phyloP scores from a whole-genome alignment of 2,113 vertebrate species.

The Apaloderma vittatum region DNA sequence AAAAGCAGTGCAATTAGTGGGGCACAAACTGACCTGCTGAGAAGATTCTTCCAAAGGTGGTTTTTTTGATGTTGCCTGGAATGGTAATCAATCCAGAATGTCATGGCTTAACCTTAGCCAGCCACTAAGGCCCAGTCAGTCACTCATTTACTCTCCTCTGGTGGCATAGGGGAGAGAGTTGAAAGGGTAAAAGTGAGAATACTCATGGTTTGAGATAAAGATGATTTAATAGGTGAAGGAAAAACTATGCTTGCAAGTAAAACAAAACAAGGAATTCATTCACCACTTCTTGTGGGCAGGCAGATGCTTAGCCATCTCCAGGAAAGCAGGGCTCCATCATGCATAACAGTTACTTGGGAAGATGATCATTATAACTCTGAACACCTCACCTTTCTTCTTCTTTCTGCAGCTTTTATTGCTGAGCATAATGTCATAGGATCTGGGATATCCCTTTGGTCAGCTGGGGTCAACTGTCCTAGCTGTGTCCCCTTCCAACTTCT shows the following conservation, averaged over 20 bases:
- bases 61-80: neutral
- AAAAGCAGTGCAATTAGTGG: neutral
- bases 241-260: fast-evolving
- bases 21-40: neutral
- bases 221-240: neutral
- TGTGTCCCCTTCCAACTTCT: neutral
- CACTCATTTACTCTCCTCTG: fast-evolving
- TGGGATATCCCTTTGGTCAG: neutral
- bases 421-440: neutral
- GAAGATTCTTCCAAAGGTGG: neutral
- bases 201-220: neutral
- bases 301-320: neutral
- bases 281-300: fast-evolving
- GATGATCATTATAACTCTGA: neutral
- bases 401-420: neutral
- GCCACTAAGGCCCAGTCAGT: neutral
- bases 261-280: neutral
- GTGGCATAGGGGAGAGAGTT: neutral
- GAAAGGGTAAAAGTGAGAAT: neutral
- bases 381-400: neutral
- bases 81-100: neutral
- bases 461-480: neutral
- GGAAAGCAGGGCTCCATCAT: neutral
- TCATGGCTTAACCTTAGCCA: neutral
- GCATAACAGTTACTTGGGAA: fast-evolving